Evolutionary conservation across 2,797 vertebrate species (phyloP), one percentile per base, ranked within the genome.

Genomic region (Arremon aurantiirostris): DNA sequence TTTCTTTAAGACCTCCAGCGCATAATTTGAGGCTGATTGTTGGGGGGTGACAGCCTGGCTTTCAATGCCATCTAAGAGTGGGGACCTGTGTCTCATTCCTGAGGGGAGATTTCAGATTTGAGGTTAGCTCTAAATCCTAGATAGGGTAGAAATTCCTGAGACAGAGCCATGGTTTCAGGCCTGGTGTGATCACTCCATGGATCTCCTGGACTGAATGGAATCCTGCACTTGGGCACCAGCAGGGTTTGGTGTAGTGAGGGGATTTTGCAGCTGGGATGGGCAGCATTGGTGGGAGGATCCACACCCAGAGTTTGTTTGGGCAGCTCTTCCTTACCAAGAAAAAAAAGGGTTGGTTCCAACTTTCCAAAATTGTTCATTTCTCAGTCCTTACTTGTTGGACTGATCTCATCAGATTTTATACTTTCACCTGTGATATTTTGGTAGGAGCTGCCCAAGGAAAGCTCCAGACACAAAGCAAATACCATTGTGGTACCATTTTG

Each of bases 131-230:
- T 1, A 5, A 41, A 11, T 22, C 30, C 59, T 18, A 4, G 49
- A 9, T 2, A 4, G 27, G 28, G 27, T 2, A 14, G 35, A 16
- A 65, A 26, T 46, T 81, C 9, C 75, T n/a, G 69, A 28, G 46
- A 2, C 6, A 65, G 28, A 41, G 57, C 42, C 5, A 0, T 28
- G 70, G 3, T 46, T 57, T 64, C 7, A 44, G 47, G 18, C 39
- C 47, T 37, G 65, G 0, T 12, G 27, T 28, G 21, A 23, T 56
- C 13, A 4, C n/a, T 14, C 55, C 1, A 0, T 18, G 50, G 9
- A 3, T n/a, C 19, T 32, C 71, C 15, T 4, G 63, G 49, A 0
- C 24, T 21, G 24, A 37, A 39, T 14, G 66, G 19, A 22, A 37
- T 17, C 5, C 53, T 32, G 26, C 42, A 1, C 22, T 15, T 27